phyloP scores from a whole-genome alignment of 2,113 vertebrate genomes.

The Daphoenositta chrysoptera region DNA sequence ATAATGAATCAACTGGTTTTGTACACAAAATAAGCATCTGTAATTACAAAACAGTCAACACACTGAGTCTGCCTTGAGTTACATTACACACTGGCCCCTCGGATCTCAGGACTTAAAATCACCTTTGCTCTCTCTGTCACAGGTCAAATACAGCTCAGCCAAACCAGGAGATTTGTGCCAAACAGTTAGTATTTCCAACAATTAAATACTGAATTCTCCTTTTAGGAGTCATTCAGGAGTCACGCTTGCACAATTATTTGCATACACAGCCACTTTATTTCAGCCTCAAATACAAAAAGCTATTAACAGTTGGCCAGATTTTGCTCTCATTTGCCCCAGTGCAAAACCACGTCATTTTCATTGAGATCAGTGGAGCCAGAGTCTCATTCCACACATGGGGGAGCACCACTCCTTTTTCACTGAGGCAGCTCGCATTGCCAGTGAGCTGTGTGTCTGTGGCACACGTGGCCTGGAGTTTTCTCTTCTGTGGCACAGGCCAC shows the following conservation, averaged over 20 bases:
- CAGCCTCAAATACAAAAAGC: conserved; percentile 3
- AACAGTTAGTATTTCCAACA: conserved; percentile 2
- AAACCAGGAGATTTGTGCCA: conserved; percentile 18
- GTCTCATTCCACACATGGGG: not conserved
- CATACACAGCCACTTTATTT: conserved; percentile 32
- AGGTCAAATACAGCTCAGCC: conserved; percentile 21
- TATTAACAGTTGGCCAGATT: not conserved
- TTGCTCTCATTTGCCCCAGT: not conserved
- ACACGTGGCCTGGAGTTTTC: not conserved
- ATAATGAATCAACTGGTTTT: not conserved
- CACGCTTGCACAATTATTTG: not conserved
- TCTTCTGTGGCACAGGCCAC: not conserved
- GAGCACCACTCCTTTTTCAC: not conserved
- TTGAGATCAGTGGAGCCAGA: not conserved
- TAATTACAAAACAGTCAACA: not conserved
- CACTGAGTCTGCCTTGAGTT: not conserved
- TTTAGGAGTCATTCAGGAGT: not conserved
- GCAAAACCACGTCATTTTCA: not conserved
- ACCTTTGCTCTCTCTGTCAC: conserved; percentile 25
- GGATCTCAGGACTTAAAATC: conserved; percentile 9
- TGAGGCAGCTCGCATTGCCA: not conserved
- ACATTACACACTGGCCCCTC: not conserved
- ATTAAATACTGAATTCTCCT: not conserved
- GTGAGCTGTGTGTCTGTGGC: not conserved
- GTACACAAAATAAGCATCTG: not conserved